Percentiles rank a stretch among this genome's conserved stretches.
Evolutionary conservation across 2,888 invertebrate species (phyloP).

Genomic region (Perizoma affinitatum): DNA sequence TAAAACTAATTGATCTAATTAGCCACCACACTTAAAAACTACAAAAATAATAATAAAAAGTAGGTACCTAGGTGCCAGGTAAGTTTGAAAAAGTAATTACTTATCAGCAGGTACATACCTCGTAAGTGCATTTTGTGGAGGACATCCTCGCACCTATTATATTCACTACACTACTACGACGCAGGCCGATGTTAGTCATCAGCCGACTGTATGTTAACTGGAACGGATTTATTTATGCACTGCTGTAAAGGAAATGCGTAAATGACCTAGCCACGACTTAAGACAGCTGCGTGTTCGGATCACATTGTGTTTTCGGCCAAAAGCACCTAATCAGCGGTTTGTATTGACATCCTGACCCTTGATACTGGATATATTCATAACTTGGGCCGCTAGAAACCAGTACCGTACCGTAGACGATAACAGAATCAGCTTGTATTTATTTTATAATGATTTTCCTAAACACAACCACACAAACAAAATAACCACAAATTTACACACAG

Average conservation of each 20-base stretch:
- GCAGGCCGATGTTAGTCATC: slow-evolving; percentile 57
- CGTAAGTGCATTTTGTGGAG: slow-evolving; percentile 61
- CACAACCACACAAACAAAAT: too few species aligned
- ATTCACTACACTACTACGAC: slow-evolving; percentile 55
- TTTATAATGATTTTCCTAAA: too few species aligned
- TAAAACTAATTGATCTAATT: background rate
- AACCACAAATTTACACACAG: slow-evolving; percentile 43
- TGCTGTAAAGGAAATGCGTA: slow-evolving; percentile 41
- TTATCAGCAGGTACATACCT: slow-evolving; percentile 52
- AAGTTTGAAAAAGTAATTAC: slow-evolving; percentile 3
- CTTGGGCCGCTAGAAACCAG: slow-evolving; percentile 36
- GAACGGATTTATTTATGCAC: slow-evolving; percentile 29
- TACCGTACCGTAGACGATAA: slow-evolving; percentile 11
- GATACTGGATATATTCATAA: slow-evolving; percentile 48
- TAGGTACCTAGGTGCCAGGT: background rate
- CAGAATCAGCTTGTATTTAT: background rate
- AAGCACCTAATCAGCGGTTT: slow-evolving; percentile 53
- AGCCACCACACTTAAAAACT: background rate
- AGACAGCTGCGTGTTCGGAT: slow-evolving; percentile 26
- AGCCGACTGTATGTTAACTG: slow-evolving; percentile 44
- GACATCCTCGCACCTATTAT: slow-evolving; percentile 62
- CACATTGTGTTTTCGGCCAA: slow-evolving; percentile 40
- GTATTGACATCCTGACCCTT: slow-evolving; percentile 68
- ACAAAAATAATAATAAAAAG: too few species aligned
- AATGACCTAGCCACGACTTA: slow-evolving; percentile 19